phyloP scores from a whole-genome alignment of 2,113 vertebrate species.

The Cepphus grylle region DNA sequence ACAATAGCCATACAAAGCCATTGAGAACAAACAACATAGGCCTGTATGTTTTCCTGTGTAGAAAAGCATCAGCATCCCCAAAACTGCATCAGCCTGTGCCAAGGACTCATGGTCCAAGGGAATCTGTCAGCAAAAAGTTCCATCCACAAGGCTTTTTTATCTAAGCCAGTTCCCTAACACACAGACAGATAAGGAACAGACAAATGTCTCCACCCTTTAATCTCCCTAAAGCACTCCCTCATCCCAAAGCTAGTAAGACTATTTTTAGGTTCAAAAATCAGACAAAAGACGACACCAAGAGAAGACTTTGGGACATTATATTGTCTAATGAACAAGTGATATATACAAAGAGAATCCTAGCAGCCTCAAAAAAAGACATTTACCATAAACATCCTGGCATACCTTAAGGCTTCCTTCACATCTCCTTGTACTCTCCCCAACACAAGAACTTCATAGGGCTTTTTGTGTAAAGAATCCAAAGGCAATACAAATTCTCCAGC shows the following conservation, averaged over 20 bases:
- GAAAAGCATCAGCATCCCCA: neutral
- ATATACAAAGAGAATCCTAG: neutral
- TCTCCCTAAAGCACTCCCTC: neutral
- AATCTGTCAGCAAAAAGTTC: neutral
- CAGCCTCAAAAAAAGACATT: neutral
- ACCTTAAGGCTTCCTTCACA: slow-evolving; percentile 56
- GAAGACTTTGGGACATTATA: neutral
- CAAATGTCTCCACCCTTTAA: neutral
- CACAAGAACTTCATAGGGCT: slow-evolving; percentile 90
- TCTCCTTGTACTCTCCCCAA: slow-evolving; percentile 77
- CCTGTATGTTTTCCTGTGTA: neutral
- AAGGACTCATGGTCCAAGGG: neutral
- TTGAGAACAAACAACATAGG: neutral
- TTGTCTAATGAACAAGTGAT: neutral
- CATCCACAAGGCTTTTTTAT: neutral
- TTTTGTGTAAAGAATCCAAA: slow-evolving; percentile 93
- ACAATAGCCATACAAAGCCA: neutral
- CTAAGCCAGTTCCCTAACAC: neutral
- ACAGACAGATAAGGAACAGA: neutral
- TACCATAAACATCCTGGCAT: neutral
- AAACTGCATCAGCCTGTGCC: neutral
- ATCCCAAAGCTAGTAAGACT: neutral
- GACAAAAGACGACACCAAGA: neutral
- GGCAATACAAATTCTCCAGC: slow-evolving; percentile 91
- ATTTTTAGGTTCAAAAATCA: neutral